Conservation (phyloP, 1,140 invertebrate species). For the Coptotermes formosanus region DNA sequence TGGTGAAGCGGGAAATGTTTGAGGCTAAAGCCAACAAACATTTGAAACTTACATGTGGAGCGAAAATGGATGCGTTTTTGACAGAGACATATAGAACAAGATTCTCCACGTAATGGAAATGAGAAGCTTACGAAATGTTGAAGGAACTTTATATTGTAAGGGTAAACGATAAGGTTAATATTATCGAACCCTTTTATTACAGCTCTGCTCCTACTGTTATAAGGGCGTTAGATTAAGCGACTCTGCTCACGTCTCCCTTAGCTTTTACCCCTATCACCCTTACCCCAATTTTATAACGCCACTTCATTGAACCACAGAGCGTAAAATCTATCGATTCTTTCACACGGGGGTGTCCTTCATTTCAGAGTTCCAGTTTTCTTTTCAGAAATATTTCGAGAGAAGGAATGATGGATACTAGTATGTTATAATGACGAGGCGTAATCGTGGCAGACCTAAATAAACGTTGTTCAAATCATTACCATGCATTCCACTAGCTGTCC, state of each 20-base stretch:
- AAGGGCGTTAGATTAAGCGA: slow-evolving; percentile 12
- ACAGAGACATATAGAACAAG: not conserved
- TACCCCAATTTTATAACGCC: not conserved
- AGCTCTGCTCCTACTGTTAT: not conserved
- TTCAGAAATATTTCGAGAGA: not conserved
- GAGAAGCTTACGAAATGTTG: not conserved
- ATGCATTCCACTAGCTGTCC: no score
- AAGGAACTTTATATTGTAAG: not conserved
- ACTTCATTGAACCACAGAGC: slow-evolving; percentile 5
- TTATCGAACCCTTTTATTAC: slow-evolving; percentile 7
- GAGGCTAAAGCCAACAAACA: not conserved
- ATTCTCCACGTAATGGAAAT: not conserved
- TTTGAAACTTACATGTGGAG: not conserved
- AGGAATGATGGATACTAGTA: not conserved
- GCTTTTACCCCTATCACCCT: not conserved
- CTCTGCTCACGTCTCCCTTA: slow-evolving; percentile 16
- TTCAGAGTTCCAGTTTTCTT: not conserved
- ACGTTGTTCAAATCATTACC: no score
- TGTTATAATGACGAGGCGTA: no score
- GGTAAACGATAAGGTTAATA: slow-evolving; percentile 5
- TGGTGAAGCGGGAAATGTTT: not conserved
- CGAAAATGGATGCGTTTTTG: not conserved
- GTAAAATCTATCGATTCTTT: slow-evolving; percentile 2
- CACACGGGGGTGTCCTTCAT: not conserved
- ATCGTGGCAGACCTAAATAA: no score